phyloP scores from a whole-genome alignment of 37 sponge, comb jelly and placozoan genomes.

The Haliclona indistincta region DNA sequence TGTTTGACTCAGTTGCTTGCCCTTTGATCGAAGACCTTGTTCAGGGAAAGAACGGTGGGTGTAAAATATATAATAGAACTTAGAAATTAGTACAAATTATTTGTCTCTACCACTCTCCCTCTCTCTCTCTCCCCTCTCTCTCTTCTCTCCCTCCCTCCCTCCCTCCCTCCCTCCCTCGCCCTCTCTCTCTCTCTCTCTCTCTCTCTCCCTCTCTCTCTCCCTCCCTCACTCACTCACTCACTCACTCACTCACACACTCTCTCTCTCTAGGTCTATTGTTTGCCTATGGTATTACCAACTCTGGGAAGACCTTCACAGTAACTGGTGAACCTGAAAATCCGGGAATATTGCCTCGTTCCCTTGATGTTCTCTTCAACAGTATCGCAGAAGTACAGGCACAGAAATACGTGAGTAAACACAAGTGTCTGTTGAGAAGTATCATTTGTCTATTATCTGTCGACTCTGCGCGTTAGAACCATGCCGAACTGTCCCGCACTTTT shows the following conservation, averaged over 20 bases:
- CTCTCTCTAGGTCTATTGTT: conserved; percentile 74
- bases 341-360: conserved; percentile 89
- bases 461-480: no score
- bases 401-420: conserved; percentile 90
- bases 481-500: no score
- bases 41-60: conserved; percentile 85
- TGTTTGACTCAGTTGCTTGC: conserved; percentile 81
- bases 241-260: no score
- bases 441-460: no score
- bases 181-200: conserved; percentile 22
- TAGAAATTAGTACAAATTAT: no score
- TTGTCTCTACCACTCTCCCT: no score
- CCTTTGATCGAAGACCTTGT: conserved; percentile 92
- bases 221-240: no score
- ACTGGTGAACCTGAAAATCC: conserved; percentile 86
- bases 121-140: no score
- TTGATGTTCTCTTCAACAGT: conserved; percentile 95
- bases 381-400: conserved; percentile 85
- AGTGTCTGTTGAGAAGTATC: no score
- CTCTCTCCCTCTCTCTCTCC: conserved; percentile 43
- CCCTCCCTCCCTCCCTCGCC: background rate
- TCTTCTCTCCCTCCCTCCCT: no score
- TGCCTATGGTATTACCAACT: conserved; percentile 97
- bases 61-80: no score
- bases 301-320: conserved; percentile 98